These are phyloP conservation scores for Perca schrenkii DNA, from an alignment of 2,113 vertebrate species.

Conservation along the genomic window DNA sequence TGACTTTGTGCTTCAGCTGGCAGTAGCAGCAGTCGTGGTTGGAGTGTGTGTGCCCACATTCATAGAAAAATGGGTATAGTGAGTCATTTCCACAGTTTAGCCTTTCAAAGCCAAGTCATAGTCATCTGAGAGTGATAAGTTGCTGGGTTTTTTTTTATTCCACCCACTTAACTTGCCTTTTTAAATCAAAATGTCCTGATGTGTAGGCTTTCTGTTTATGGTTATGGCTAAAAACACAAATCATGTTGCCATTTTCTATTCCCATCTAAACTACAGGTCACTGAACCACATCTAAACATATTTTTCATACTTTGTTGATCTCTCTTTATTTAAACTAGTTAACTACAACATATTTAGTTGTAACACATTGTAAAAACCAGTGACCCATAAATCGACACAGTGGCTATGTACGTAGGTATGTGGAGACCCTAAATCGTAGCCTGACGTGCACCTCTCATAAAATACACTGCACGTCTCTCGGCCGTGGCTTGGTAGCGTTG, in stretches of 20 bases:
- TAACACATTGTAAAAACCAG: constrained; percentile 2
- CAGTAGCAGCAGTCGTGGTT: constrained; percentile 40
- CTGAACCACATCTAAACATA: not conserved
- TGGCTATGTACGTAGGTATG: too few relatives aligned
- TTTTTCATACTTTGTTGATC: not conserved
- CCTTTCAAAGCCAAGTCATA: constrained; percentile 10
- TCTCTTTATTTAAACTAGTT: not conserved
- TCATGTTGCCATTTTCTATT: not conserved
- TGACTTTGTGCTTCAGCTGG: constrained; percentile 9
- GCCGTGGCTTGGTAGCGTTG: too few relatives aligned
- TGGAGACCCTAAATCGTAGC: too few relatives aligned
- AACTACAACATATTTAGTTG: not conserved
- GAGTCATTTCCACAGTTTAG: constrained; percentile 62
- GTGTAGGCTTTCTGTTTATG: constrained; percentile 1
- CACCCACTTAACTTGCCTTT: not conserved
- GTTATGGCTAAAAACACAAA: not conserved
- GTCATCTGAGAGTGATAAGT: constrained; percentile 30
- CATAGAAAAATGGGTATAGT: constrained; percentile 42
- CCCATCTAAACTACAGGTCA: not conserved
- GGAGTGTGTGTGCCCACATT: not conserved
- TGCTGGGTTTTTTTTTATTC: not conserved
- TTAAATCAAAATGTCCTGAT: not conserved
- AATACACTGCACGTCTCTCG: too few relatives aligned
- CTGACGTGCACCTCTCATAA: too few relatives aligned
- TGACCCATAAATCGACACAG: too few relatives aligned